A percentile compares a stretch with the other conserved stretches of the same genome.
Conservation (phyloP, 2,888 invertebrate genomes). For the Phasia obesa region DNA sequence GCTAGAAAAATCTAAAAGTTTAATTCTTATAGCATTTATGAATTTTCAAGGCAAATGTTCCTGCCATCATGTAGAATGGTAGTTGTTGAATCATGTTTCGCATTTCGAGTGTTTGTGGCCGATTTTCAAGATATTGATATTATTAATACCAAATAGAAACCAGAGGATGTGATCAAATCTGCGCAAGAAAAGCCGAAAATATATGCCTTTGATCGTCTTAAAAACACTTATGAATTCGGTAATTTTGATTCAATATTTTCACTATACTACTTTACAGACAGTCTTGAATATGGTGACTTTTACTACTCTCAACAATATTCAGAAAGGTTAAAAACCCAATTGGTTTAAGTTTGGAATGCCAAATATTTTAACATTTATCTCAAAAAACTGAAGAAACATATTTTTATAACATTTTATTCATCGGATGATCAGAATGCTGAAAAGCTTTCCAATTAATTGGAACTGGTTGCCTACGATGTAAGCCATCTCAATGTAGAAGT, state of each 20-base stretch:
- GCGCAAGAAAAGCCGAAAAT: constrained; percentile 35
- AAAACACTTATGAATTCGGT: constrained; percentile 33
- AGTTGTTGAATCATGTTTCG: constrained; percentile 1
- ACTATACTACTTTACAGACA: not conserved
- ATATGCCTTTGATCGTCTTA: constrained; percentile 35
- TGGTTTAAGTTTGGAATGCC: constrained; percentile 42
- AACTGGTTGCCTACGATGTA: not conserved
- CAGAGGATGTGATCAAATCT: not conserved
- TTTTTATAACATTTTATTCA: constrained; percentile 52
- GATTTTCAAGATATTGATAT: constrained; percentile 56
- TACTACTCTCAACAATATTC: constrained; percentile 21
- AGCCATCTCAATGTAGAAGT: constrained; percentile 13
- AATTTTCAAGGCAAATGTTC: constrained; percentile 42
- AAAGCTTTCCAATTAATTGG: not conserved
- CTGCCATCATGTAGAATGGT: constrained; percentile 13
- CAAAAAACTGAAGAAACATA: constrained; percentile 23
- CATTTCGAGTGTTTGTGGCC: constrained; percentile 18
- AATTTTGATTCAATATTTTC: constrained; percentile 2
- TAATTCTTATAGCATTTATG: not conserved
- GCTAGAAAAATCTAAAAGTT: not conserved
- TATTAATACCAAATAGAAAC: constrained; percentile 40
- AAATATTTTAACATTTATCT: constrained; percentile 28
- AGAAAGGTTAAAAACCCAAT: not conserved
- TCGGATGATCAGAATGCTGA: constrained; percentile 8
- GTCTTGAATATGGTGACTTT: not conserved